Evolutionary conservation across 2,113 vertebrate genomes (phyloP), one percentile per base, ranked within the genome.

Genomic region (Phaethornis superciliosus): DNA sequence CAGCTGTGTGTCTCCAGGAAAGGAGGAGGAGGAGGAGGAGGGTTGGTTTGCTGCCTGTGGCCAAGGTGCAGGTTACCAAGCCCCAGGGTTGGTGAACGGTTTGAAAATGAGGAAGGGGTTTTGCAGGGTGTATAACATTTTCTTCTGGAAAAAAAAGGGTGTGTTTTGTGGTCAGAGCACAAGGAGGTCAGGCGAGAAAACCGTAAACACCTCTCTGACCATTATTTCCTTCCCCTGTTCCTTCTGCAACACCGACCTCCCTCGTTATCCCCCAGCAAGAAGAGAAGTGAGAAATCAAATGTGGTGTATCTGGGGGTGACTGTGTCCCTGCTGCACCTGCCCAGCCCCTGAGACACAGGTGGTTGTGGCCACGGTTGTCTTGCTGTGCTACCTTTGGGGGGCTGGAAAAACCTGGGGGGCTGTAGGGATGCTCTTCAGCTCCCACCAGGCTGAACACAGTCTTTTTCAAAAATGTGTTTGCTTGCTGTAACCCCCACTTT

Each of bases 31-130:
- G 40, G 37, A 42, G 37, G 64, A 95, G 93, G 90, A 95, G 89
- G 71, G 54, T 59, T 49, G 47, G 19, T 59, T 68, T 24, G 80
- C 80, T 86, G 86, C 77, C 87, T 81, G 85, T 4, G 83, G 77
- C 84, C 42, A 15, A 93, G 93, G 90, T 9, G 4, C 93, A 94
- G 92, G 88, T 96, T 97, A 91, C 92, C 6, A 84, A 97, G 96
- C 92, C 81, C 81, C 88, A 90, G 90, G 64, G 74, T 1, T 15
- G 80, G 46, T 71, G 91, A 97, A 96, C 92, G 95, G 96, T 96
- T 98, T 96, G 93, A 97, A 97, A 98, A 98, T 96, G 97, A 98
- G 98, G 98, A 98, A 98, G 97, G 90, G 96, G 93, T 76, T 90
- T 92, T 95, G 95, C 89, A 93, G 97, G 94, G 93, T 75, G 7